phyloP scores from a whole-genome alignment of 2,797 vertebrate species.

The Hyperoplus lanceolatus region DNA sequence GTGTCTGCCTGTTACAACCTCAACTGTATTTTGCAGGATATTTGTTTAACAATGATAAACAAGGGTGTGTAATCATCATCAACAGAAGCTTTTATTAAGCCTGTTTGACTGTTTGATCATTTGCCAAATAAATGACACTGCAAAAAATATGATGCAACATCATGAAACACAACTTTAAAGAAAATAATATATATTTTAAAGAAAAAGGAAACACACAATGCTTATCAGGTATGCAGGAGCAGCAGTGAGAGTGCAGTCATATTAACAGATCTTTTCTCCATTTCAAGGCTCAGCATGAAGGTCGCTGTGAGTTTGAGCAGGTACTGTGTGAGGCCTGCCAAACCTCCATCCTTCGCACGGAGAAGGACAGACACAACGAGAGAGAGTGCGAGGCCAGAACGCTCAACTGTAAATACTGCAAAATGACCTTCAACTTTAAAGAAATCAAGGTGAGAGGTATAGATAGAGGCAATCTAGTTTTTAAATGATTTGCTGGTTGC shows the following conservation, averaged over 20 bases:
- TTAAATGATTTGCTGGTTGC: neutral
- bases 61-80: neutral
- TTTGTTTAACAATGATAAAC: neutral
- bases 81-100: neutral
- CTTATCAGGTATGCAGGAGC: neutral
- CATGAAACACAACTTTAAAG: neutral
- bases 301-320: conserved; percentile 84
- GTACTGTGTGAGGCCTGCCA: conserved; percentile 86
- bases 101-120: neutral
- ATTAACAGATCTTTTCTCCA: neutral
- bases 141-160: neutral
- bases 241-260: neutral
- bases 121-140: neutral
- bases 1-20: neutral
- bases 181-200: too few relatives aligned
- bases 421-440: conserved; percentile 84
- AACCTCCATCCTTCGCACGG: conserved; percentile 76
- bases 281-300: conserved; percentile 84
- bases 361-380: conserved; percentile 87
- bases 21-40: neutral
- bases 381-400: conserved; percentile 88
- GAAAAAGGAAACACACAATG: neutral
- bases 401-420: conserved; percentile 90
- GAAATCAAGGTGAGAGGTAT: conserved; percentile 82
- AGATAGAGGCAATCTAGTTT: neutral